Conservation (phyloP, 2,888 invertebrate genomes). For the Rotaria magnacalcarata region DNA sequence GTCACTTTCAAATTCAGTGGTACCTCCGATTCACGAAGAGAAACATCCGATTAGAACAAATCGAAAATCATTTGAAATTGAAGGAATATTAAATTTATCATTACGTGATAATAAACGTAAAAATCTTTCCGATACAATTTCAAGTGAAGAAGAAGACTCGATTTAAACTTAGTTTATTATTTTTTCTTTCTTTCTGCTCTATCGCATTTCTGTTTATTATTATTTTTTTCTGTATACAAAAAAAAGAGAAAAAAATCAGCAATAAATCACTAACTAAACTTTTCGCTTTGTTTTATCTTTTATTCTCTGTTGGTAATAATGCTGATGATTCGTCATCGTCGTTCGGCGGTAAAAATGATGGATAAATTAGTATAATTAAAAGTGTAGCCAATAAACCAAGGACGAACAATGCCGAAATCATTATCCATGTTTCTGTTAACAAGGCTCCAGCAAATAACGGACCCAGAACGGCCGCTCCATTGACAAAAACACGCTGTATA, state of each 20-base stretch:
- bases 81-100: background rate
- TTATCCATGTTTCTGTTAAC: background rate
- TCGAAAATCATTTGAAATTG: slow-evolving; percentile 26
- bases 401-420: background rate
- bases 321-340: background rate
- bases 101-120: slow-evolving; percentile 15
- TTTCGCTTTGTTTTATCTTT: too few species aligned
- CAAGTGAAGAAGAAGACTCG: background rate
- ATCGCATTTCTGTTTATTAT: background rate
- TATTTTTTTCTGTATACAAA: background rate
- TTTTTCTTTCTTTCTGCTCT: background rate
- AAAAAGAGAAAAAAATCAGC: background rate
- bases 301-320: background rate
- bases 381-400: background rate
- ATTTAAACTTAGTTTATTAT: background rate
- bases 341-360: background rate
- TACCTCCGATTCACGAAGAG: background rate
- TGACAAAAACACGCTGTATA: background rate
- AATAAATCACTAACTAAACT: too few species aligned
- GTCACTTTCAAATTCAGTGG: background rate
- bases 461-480: background rate
- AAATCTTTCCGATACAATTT: background rate
- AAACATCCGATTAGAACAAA: background rate
- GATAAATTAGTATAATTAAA: background rate
- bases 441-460: background rate